Evolutionary conservation across 2,113 vertebrate genomes (phyloP).

Genomic region (Chunga burmeisteri): DNA sequence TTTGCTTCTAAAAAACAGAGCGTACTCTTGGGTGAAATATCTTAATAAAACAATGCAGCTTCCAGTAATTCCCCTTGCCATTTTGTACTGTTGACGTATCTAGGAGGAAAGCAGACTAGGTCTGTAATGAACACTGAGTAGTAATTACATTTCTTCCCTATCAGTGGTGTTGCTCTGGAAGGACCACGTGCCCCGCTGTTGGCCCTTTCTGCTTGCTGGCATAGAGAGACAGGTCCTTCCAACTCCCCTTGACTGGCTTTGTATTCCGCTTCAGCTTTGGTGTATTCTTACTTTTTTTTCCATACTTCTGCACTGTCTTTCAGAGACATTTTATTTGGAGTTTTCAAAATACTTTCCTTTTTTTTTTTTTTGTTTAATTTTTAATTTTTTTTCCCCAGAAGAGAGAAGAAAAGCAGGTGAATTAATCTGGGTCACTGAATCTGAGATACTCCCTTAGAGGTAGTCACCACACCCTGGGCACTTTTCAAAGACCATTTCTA

Average conservation of each 20-base stretch:
- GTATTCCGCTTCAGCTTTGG: neutral
- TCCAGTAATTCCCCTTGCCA: neutral
- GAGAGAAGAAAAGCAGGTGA: neutral
- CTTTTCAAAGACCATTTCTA: neutral
- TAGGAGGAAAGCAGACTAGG: neutral
- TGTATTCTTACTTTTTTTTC: neutral
- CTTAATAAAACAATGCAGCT: neutral
- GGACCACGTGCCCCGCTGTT: neutral
- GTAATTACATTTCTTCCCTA: neutral
- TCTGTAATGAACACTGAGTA: neutral
- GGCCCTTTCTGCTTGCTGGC: neutral
- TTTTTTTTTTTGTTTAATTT: neutral
- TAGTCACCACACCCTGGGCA: neutral
- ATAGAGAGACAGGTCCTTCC: neutral
- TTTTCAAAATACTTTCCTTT: neutral
- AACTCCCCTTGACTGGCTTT: neutral
- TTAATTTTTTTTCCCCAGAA: neutral
- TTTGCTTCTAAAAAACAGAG: neutral
- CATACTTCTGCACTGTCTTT: neutral
- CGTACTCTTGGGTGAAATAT: neutral
- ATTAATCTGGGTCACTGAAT: neutral
- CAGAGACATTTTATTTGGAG: neutral
- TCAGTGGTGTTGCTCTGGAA: neutral
- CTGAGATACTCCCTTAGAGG: neutral
- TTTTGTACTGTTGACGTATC: neutral